Percentiles rank a stretch among this genome's conserved stretches.
These are phyloP conservation scores for Agrochola litura DNA, from an alignment of 2,888 invertebrate species.

Conservation along the genomic window DNA sequence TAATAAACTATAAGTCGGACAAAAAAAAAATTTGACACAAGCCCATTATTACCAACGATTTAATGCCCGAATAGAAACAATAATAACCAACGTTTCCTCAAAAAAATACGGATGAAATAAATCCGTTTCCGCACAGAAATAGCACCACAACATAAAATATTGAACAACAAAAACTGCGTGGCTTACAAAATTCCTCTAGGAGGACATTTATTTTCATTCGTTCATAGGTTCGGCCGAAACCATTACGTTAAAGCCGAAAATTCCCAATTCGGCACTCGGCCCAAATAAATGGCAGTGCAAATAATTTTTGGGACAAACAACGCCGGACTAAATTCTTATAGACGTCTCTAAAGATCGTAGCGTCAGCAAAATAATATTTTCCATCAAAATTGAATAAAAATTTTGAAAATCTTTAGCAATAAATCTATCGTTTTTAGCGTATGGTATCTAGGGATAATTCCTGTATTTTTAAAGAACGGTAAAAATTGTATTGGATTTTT, in stretches of 20 bases:
- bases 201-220: slow-evolving; percentile 63
- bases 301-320: slow-evolving; percentile 68
- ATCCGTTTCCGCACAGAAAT: slow-evolving; percentile 33
- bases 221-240: slow-evolving; percentile 55
- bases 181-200: slow-evolving; percentile 46
- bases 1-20: too few species aligned
- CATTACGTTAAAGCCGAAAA: slow-evolving; percentile 67
- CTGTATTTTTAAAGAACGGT: not conserved
- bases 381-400: not conserved
- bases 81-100: not conserved
- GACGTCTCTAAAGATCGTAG: slow-evolving; percentile 42
- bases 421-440: not conserved
- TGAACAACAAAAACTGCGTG: slow-evolving; percentile 40
- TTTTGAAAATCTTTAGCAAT: not conserved
- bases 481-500: too few species aligned
- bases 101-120: slow-evolving; percentile 27
- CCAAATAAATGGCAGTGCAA: slow-evolving; percentile 63
- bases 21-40: too few species aligned
- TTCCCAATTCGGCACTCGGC: slow-evolving; percentile 66
- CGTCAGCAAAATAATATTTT: slow-evolving; percentile 38
- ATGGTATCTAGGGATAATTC: not conserved
- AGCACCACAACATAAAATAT: slow-evolving; percentile 50
- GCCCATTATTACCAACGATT: not conserved
- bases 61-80: not conserved
- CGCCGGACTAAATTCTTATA: slow-evolving; percentile 63